Conservation (phyloP, 2,113 vertebrate genomes). For the Abramis brama region DNA sequence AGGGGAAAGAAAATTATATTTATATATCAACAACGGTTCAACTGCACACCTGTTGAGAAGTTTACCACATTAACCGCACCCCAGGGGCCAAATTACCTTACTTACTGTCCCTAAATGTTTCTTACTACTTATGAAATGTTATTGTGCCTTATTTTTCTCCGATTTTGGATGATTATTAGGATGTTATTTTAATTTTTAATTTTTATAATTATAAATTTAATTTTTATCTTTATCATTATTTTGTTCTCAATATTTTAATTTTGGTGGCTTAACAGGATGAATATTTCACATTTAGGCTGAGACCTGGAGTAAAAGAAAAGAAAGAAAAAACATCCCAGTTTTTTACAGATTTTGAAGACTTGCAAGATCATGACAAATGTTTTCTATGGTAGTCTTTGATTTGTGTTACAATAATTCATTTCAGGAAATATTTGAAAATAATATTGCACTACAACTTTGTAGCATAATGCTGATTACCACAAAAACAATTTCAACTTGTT, state of each 20-base stretch:
- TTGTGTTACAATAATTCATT: no score
- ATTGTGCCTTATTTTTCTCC: not conserved
- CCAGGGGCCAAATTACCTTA: not conserved
- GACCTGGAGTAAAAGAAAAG: not conserved
- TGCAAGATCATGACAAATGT: not conserved
- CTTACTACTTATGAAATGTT: not conserved
- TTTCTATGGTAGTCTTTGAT: not conserved
- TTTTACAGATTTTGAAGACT: not conserved
- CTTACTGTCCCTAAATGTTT: not conserved
- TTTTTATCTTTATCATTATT: not conserved
- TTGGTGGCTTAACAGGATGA: not conserved
- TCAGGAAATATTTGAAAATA: no score
- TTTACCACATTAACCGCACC: not conserved
- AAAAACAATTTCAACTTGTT: no score
- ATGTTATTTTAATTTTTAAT: not conserved
- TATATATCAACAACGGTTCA: not conserved
- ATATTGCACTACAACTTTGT: no score
- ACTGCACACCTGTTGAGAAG: not conserved
- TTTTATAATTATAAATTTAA: no score
- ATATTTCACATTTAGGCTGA: constrained; percentile 2
- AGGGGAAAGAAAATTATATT: not conserved
- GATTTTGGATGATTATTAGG: not conserved
- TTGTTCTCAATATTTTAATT: not conserved
- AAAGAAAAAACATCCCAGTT: not conserved
- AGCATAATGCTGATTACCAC: no score